Evolutionary conservation across 2,797 vertebrate genomes (phyloP).

Genomic region (Anomalospiza imberbis): DNA sequence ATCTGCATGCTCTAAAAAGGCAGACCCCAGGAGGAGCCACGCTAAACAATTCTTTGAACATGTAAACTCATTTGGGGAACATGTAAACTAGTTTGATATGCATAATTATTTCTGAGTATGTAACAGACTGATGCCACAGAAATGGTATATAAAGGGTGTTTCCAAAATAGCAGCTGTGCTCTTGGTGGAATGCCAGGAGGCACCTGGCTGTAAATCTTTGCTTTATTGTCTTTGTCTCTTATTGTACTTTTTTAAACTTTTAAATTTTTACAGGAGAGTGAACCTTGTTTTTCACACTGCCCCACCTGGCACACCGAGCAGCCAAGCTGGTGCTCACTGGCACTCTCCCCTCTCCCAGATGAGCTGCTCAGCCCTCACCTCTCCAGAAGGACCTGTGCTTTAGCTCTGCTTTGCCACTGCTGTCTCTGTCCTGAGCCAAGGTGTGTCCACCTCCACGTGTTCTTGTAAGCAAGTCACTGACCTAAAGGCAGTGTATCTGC

Average conservation of each 20-base stretch:
- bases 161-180: neutral
- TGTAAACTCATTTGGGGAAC: neutral
- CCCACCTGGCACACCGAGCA: neutral
- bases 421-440: neutral
- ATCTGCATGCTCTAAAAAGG: neutral
- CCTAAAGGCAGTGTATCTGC: neutral
- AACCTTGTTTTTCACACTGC: neutral
- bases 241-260: neutral
- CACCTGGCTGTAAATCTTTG: neutral
- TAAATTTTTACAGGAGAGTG: neutral
- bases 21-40: neutral
- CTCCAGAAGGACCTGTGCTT: neutral
- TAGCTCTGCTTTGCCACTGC: neutral
- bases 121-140: neutral
- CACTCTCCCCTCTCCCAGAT: neutral
- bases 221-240: neutral
- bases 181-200: neutral
- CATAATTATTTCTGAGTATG: neutral
- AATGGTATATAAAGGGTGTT: neutral
- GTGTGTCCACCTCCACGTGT: rapidly evolving
- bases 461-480: neutral
- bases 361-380: neutral
- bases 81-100: neutral
- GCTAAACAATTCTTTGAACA: neutral
- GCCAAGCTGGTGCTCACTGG: neutral